Conservation (phyloP, 2,113 vertebrate genomes). For the Bothrops jararaca region DNA sequence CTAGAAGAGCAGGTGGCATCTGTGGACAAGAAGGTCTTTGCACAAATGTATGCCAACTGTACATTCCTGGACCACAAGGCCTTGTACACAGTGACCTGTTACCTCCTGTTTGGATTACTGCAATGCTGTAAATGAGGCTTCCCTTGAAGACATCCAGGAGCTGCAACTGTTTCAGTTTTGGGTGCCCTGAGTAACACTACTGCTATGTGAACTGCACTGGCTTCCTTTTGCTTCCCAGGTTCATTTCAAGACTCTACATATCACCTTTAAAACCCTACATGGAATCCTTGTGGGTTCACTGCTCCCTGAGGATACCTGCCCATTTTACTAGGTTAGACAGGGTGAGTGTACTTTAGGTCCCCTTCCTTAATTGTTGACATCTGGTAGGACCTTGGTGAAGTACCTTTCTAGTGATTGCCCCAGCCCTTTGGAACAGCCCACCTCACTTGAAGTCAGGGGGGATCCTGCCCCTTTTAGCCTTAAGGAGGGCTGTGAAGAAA, state of each 20-base stretch:
- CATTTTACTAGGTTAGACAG: background rate
- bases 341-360: background rate
- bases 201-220: background rate
- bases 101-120: background rate
- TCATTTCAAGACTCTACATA: background rate
- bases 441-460: background rate
- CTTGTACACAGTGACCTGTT: background rate
- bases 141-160: background rate
- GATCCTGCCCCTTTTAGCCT: background rate
- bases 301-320: background rate
- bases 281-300: background rate
- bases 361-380: background rate
- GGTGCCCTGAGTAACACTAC: background rate
- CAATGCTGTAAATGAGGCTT: background rate
- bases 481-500: background rate
- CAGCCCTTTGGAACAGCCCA: background rate
- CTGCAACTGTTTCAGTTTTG: background rate
- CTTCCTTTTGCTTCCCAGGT: background rate
- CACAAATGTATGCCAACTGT: background rate
- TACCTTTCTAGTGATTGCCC: background rate
- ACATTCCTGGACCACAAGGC: background rate
- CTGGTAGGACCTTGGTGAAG: background rate
- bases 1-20: background rate
- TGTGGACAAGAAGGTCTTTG: background rate
- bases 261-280: background rate